phyloP scores from a whole-genome alignment of 2,797 vertebrate genomes.

The Darevskia nairensis region DNA sequence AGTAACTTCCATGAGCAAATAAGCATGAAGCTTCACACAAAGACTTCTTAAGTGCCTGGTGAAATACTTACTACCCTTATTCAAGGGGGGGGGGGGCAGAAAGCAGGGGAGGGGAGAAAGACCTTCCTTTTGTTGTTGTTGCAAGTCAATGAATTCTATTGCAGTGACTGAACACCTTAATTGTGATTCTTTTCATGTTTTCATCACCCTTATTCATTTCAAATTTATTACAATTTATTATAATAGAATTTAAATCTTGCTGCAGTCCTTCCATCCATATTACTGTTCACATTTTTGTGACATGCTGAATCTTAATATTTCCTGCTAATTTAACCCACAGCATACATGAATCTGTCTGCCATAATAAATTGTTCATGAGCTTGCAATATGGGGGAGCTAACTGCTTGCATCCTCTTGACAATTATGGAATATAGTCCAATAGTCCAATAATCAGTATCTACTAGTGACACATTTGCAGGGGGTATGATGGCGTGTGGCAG shows the following conservation, averaged over 20 bases:
- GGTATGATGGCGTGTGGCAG: neutral
- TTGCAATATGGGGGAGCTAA: slow-evolving; percentile 6
- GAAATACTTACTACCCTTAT: slow-evolving; percentile 19
- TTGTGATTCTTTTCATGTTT: slow-evolving; percentile 62
- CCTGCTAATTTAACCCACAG: slow-evolving; percentile 42
- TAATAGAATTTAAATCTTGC: slow-evolving; percentile 64
- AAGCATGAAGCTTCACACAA: slow-evolving; percentile 28
- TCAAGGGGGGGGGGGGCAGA: neutral
- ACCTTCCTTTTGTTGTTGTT: slow-evolving; percentile 25
- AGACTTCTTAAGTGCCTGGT: slow-evolving; percentile 38
- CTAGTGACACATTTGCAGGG: neutral
- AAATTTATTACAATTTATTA: slow-evolving; percentile 65
- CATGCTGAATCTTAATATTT: slow-evolving; percentile 38
- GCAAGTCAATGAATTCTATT: slow-evolving; percentile 41
- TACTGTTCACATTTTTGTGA: slow-evolving; percentile 40
- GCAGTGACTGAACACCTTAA: slow-evolving; percentile 34
- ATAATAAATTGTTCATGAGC: neutral
- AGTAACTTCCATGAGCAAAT: slow-evolving; percentile 38
- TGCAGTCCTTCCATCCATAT: slow-evolving; percentile 54
- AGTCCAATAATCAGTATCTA: neutral
- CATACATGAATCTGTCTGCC: slow-evolving; percentile 9
- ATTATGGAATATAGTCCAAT: slow-evolving; percentile 9
- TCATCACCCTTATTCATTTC: slow-evolving; percentile 44
- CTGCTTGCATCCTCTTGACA: neutral
- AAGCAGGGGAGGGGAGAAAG: neutral